These are phyloP conservation scores for Notocelia uddmanniana DNA, from an alignment of 2,888 invertebrate species.

Conservation along the genomic window DNA sequence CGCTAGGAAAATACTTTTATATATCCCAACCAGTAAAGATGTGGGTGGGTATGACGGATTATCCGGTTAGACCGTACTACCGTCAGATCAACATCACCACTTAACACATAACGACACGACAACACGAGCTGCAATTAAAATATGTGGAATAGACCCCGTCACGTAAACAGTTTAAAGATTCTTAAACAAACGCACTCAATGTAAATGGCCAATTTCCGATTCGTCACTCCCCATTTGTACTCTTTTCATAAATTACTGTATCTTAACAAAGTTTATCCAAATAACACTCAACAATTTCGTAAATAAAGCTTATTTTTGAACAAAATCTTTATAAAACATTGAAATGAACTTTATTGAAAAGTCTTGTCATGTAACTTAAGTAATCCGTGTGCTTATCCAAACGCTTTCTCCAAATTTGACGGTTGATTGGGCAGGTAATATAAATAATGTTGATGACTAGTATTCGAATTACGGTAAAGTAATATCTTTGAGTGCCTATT, in stretches of 20 bases:
- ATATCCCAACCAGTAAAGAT: too few relatives aligned
- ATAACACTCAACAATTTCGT: background rate
- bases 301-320: background rate
- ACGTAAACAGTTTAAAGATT: background rate
- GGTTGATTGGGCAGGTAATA: conserved; percentile 19
- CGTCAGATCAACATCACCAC: too few relatives aligned
- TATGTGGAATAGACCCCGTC: too few relatives aligned
- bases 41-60: too few relatives aligned
- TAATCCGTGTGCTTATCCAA: background rate
- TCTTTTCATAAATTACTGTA: background rate
- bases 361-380: conserved; percentile 12
- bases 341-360: conserved; percentile 2
- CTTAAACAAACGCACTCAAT: background rate
- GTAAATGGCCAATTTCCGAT: conserved; percentile 23
- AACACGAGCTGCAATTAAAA: too few relatives aligned
- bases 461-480: conserved; percentile 30
- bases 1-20: too few relatives aligned
- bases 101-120: too few relatives aligned
- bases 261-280: background rate
- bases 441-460: conserved; percentile 31
- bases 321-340: background rate
- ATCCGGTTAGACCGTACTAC: too few relatives aligned
- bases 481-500: conserved; percentile 42
- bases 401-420: conserved; percentile 34
- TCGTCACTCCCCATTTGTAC: conserved; percentile 28